These are phyloP conservation scores for Tiaroga cobitis DNA, from an alignment of 2,797 vertebrate species.

Conservation along the genomic window DNA sequence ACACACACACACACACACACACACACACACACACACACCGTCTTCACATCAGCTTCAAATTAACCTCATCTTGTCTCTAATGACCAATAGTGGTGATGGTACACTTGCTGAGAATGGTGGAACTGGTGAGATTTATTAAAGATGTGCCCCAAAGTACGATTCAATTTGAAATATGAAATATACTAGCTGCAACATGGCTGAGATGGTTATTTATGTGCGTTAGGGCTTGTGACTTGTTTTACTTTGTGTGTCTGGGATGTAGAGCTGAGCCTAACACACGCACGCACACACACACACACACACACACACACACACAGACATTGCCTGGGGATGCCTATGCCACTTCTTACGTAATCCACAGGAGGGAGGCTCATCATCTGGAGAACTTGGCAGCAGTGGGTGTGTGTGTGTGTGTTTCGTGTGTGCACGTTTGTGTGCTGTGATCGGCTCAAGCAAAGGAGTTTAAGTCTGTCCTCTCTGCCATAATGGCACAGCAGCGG, in stretches of 20 bases:
- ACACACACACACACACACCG: too few species aligned
- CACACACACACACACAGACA: slow-evolving; percentile 26
- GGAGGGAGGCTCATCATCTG: slow-evolving; percentile 45
- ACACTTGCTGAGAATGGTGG: slow-evolving; percentile 37
- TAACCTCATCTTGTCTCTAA: not conserved
- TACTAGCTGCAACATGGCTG: not conserved
- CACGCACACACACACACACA: slow-evolving; percentile 29
- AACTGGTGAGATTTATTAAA: not conserved
- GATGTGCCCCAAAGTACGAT: not conserved
- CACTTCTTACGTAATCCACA: slow-evolving; percentile 45
- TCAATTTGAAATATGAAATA: not conserved
- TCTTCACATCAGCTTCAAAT: not conserved
- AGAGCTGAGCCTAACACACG: slow-evolving; percentile 23
- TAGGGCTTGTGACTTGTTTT: slow-evolving; percentile 33
- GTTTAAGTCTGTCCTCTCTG: slow-evolving; percentile 33
- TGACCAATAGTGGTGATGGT: not conserved
- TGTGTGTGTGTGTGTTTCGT: slow-evolving; percentile 7
- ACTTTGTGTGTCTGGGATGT: slow-evolving; percentile 36
- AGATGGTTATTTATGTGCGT: slow-evolving; percentile 8
- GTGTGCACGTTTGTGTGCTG: slow-evolving; percentile 19
- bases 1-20: too few species aligned
- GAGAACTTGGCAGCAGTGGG: slow-evolving; percentile 22
- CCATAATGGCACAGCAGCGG: slow-evolving; percentile 45
- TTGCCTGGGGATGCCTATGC: slow-evolving; percentile 28
- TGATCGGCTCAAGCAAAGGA: slow-evolving; percentile 31